Evolutionary conservation across 2,113 vertebrate genomes (phyloP), one percentile per base, ranked within the genome.

Genomic region (Calcarius ornatus): DNA sequence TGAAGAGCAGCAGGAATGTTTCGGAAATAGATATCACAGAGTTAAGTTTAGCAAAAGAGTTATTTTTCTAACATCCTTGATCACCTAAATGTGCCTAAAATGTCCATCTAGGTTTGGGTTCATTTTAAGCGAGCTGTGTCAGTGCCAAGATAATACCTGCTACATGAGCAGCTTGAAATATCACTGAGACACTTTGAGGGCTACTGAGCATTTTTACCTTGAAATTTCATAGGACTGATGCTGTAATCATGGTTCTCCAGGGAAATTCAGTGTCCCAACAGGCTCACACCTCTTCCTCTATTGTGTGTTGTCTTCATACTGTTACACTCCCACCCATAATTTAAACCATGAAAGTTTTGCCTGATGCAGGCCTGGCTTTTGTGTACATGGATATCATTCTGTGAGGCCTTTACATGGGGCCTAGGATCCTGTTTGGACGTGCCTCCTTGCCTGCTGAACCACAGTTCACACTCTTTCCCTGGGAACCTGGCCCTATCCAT

Each of bases 1-100:
- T 0, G 0, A 35, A 61, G 15, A 42, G 8, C 25, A 61, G 24
- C 17, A 40, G n/a, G 21, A 4, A 42, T 54, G 17, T 76, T 89
- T 73, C 48, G 25, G 47, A 48, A n/a, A n/a, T n/a, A n/a, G n/a
- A 23, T 31, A 40, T 11, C n/a, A 69, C 21, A 40, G 25, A 35
- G 21, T 31, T 47, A 54, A 54, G 30, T 22, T 42, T 35, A 42
- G 30, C 14, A 60, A 53, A 33, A 47, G 24, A 11, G 4, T 21
- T 47, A 27, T 53, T 82, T 35, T 48, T 48, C 40, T 70, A 42
- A 14, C 15, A 56, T 10, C 12, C 22, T 48, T n/a, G 35, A 10
- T 70, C 27, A 37, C 11, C 24, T 50, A 50, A 50, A 50, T 50
- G 25, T 50, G 5, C 6, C 15, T 33, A 33, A 31, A 63, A 63